Conservation (phyloP, 2,888 invertebrate species). For the Disparrhopalites patrizii region DNA sequence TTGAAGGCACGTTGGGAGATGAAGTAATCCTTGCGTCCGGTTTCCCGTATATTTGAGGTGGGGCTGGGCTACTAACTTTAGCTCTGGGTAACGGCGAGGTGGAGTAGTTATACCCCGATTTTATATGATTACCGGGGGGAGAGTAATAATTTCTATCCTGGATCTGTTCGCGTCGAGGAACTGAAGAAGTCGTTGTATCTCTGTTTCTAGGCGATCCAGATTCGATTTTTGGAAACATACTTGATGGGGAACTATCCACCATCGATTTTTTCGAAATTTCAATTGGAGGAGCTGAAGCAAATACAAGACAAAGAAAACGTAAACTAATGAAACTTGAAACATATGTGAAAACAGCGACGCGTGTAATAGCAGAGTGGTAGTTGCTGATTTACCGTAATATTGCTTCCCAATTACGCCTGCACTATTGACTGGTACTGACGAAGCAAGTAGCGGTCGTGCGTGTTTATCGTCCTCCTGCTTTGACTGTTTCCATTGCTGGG, state of each 20-base stretch:
- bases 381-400: constrained; percentile 11
- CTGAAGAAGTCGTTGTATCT: background rate
- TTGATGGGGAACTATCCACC: background rate
- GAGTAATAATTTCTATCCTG: background rate
- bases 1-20: constrained; percentile 57
- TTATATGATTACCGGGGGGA: background rate
- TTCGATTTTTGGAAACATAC: background rate
- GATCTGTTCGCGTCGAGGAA: background rate
- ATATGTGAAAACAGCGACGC: too few relatives aligned
- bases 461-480: constrained; percentile 8
- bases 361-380: too few relatives aligned
- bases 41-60: constrained; percentile 71
- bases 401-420: constrained; percentile 2
- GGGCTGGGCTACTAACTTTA: constrained; percentile 71
- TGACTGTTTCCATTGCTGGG: background rate
- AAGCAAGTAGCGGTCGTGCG: background rate
- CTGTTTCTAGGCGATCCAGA: background rate
- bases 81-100: constrained; percentile 28
- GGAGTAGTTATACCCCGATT: constrained; percentile 3
- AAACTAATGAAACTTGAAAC: background rate
- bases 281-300: constrained; percentile 5
- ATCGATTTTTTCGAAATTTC: background rate
- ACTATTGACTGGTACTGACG: background rate
- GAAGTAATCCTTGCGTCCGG: constrained; percentile 47
- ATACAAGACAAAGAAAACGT: background rate